Conservation (phyloP, 2,888 invertebrate species). For the Scaptomyza polygonia region DNA sequence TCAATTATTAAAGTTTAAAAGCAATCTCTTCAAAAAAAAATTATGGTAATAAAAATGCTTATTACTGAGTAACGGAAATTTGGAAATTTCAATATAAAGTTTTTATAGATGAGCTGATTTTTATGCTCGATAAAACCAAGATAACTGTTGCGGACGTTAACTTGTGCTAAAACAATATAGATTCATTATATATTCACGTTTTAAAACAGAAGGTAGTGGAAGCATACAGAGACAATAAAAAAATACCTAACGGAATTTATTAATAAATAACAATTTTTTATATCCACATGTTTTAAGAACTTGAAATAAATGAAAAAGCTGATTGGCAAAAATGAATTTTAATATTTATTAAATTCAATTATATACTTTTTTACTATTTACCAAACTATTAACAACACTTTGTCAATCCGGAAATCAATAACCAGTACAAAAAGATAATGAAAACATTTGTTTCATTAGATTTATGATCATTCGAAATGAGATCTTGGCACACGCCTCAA, state of each 20-base stretch:
- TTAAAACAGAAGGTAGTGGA: too few species aligned
- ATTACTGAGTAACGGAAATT: conserved; percentile 42
- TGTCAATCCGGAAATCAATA: not conserved
- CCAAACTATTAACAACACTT: too few species aligned
- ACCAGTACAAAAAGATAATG: not conserved
- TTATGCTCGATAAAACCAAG: conserved; percentile 36
- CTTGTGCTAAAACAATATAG: not conserved
- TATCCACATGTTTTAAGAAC: too few species aligned
- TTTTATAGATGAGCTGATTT: conserved; percentile 26
- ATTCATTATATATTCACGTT: not conserved
- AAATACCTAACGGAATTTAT: too few species aligned
- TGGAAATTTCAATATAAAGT: conserved; percentile 13
- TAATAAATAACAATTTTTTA: too few species aligned
- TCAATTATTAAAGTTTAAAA: conserved; percentile 63
- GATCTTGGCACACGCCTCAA: conserved; percentile 43
- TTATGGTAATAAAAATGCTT: conserved; percentile 30
- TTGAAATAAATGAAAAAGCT: too few species aligned
- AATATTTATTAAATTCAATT: too few species aligned
- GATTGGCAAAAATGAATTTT: too few species aligned
- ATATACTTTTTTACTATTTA: too few species aligned
- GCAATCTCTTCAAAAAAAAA: conserved; percentile 46
- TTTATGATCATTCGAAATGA: conserved; percentile 29
- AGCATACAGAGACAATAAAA: too few species aligned
- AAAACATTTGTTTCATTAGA: conserved; percentile 9
- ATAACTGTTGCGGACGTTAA: conserved; percentile 31